Evolutionary conservation across 2,113 vertebrate species (phyloP).

Genomic region (Sclerurus mexicanus): DNA sequence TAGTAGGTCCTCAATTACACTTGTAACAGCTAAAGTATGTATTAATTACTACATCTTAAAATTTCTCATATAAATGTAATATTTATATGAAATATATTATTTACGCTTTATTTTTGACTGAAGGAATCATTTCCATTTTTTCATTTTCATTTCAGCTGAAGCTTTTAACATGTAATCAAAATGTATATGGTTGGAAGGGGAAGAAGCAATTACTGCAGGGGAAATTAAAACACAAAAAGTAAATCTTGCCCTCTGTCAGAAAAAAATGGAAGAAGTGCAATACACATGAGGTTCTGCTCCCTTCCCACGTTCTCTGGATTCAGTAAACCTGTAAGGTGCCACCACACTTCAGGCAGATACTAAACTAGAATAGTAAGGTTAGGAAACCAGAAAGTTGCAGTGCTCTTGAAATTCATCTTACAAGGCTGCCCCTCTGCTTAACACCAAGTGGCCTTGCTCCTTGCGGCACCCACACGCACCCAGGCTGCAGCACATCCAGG

Average conservation of each 20-base stretch:
- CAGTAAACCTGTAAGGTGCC: rapidly evolving
- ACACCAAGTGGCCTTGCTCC: rapidly evolving
- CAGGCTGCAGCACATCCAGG: neutral
- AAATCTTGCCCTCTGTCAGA: neutral
- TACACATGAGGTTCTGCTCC: neutral
- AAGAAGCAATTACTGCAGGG: neutral
- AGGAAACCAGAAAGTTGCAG: neutral
- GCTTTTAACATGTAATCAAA: neutral
- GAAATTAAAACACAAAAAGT: neutral
- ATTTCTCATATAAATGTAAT: neutral
- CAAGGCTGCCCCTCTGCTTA: neutral
- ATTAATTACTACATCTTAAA: neutral
- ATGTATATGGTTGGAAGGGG: neutral
- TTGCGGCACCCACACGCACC: neutral
- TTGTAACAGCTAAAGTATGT: neutral
- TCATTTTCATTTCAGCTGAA: neutral
- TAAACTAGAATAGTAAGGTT: neutral
- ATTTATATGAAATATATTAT: neutral
- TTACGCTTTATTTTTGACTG: neutral
- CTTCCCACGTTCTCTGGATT: rapidly evolving
- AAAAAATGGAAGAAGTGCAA: neutral
- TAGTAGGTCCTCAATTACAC: neutral
- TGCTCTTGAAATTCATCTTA: neutral
- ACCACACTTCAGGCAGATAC: neutral
- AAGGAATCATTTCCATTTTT: neutral